phyloP scores from a whole-genome alignment of 1,140 invertebrate species.

The Anastatus disparis region DNA sequence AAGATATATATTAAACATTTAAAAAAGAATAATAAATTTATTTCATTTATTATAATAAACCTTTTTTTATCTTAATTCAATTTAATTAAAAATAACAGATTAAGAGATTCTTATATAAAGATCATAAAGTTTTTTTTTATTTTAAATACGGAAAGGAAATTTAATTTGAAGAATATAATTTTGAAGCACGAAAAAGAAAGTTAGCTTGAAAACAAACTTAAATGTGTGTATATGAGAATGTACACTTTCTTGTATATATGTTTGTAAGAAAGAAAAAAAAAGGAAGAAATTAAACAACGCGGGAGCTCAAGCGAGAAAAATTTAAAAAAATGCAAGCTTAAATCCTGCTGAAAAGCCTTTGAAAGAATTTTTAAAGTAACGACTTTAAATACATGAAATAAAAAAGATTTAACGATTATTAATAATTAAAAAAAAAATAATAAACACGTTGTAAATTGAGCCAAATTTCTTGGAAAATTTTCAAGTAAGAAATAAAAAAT shows the following conservation, averaged over 20 bases:
- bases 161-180: slow-evolving; percentile 24
- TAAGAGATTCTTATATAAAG: not conserved
- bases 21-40: slow-evolving; percentile 4
- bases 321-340: slow-evolving; percentile 30
- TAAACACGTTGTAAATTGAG: too few relatives aligned
- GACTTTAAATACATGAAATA: slow-evolving; percentile 21
- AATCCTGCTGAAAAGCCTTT: slow-evolving; percentile 14
- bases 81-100: too few relatives aligned
- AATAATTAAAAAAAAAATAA: too few relatives aligned
- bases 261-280: slow-evolving; percentile 1
- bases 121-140: not conserved
- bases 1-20: not conserved
- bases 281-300: slow-evolving; percentile 26
- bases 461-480: too few relatives aligned
- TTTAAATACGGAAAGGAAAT: not conserved
- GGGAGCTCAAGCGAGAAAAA: slow-evolving; percentile 16
- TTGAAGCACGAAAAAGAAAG: slow-evolving; percentile 31
- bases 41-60: too few relatives aligned
- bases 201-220: slow-evolving; percentile 16
- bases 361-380: slow-evolving; percentile 19
- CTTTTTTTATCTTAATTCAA: too few relatives aligned
- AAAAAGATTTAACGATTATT: slow-evolving; percentile 10
- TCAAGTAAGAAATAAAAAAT: not conserved
- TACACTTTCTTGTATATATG: too few relatives aligned
- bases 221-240: not conserved